Evolutionary conservation across 2,888 invertebrate genomes (phyloP).

Genomic region (Camptogramma bilineatum): DNA sequence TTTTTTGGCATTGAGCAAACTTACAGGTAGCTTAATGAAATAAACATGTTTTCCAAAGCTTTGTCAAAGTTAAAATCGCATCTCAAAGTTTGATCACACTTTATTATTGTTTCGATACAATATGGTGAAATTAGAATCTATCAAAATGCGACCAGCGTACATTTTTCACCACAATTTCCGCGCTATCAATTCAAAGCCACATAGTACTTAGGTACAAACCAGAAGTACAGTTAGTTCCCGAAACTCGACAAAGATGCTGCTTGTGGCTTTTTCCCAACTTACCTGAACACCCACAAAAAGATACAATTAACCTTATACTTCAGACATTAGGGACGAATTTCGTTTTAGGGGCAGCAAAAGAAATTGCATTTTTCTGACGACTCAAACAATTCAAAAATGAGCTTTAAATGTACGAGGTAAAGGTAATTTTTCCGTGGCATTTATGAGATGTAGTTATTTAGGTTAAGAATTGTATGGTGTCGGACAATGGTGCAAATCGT

Average conservation of each 20-base stretch:
- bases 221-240: conserved; percentile 73
- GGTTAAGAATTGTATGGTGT: conserved; percentile 53
- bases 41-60: too few species aligned
- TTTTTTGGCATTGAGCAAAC: too few species aligned
- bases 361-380: background rate
- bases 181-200: conserved; percentile 42
- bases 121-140: too few species aligned
- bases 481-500: conserved; percentile 60
- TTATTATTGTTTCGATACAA: too few species aligned
- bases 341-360: conserved; percentile 10
- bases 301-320: conserved; percentile 31
- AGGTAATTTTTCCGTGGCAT: conserved; percentile 18
- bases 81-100: too few species aligned
- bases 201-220: conserved; percentile 52
- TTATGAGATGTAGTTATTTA: conserved; percentile 48
- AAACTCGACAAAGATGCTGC: conserved; percentile 69
- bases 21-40: too few species aligned
- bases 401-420: conserved; percentile 36
- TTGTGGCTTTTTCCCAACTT: conserved; percentile 47
- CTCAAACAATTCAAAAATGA: conserved; percentile 16
- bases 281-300: conserved; percentile 7
- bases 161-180: conserved; percentile 24
- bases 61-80: too few species aligned
- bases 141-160: conserved; percentile 1
- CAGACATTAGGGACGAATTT: conserved; percentile 32